phyloP scores from a whole-genome alignment of 2,113 vertebrate species.

The Marcusenius ussheri region DNA sequence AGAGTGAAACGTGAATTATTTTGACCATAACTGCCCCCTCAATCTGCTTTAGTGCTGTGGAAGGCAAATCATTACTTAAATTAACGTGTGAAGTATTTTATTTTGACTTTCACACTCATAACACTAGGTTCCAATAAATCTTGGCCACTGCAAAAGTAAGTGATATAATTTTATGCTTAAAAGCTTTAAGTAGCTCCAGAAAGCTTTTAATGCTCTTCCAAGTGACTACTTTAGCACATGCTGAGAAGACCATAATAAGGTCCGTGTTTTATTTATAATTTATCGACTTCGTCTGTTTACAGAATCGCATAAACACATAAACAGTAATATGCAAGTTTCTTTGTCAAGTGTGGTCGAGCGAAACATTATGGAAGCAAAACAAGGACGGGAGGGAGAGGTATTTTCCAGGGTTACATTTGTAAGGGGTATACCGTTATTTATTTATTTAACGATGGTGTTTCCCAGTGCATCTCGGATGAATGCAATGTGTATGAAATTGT shows the following conservation, averaged over 20 bases:
- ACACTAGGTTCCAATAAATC: neutral
- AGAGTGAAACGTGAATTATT: slow-evolving; percentile 8
- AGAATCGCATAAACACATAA: neutral
- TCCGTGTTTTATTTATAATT: neutral
- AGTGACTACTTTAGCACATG: neutral
- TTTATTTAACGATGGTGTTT: slow-evolving; percentile 26
- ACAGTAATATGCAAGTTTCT: slow-evolving; percentile 10
- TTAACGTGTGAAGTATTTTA: neutral
- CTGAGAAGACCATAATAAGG: neutral
- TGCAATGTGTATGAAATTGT: slow-evolving; percentile 18
- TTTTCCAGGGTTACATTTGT: slow-evolving; percentile 9
- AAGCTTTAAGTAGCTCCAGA: neutral
- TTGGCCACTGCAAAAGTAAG: neutral
- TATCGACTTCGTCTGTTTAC: slow-evolving; percentile 1
- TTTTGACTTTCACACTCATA: neutral
- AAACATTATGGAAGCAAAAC: neutral
- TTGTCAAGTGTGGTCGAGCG: neutral
- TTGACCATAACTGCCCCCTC: slow-evolving; percentile 1
- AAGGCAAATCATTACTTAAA: neutral
- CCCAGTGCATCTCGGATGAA: neutral
- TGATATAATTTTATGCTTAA: neutral
- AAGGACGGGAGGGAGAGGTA: neutral
- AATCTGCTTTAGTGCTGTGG: neutral
- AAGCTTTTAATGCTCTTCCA: neutral
- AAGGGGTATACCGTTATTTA: slow-evolving; percentile 21